Percentiles rank a stretch among this genome's conserved stretches.
These are phyloP conservation scores for Allolobophora icterica DNA, from an alignment of 2,888 invertebrate genomes.

Conservation along the genomic window DNA sequence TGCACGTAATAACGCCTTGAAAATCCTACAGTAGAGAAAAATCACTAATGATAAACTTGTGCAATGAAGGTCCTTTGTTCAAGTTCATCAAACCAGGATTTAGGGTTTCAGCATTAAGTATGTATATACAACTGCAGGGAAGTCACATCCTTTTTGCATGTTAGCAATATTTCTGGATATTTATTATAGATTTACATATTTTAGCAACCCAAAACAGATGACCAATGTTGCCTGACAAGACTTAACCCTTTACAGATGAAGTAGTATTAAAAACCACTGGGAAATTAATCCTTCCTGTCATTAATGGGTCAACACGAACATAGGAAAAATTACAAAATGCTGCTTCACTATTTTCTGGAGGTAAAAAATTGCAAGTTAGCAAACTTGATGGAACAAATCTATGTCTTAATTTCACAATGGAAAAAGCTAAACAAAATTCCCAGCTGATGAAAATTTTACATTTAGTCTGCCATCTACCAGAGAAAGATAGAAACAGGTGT, in stretches of 20 bases:
- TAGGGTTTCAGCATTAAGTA: too few species aligned
- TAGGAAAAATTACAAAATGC: background rate
- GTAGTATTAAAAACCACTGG: too few species aligned
- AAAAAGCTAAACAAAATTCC: background rate
- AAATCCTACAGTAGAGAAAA: constrained; percentile 17
- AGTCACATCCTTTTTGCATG: background rate
- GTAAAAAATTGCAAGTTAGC: background rate
- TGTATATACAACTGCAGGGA: background rate
- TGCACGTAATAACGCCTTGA: constrained; percentile 28
- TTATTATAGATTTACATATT: background rate
- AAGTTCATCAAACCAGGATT: too few species aligned
- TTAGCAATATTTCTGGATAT: background rate
- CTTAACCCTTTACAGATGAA: too few species aligned
- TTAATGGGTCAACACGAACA: background rate
- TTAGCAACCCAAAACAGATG: background rate
- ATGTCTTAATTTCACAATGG: background rate
- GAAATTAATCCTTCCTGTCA: too few species aligned
- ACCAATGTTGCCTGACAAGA: too few species aligned
- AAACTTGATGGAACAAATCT: background rate
- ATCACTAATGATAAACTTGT: background rate
- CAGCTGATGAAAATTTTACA: background rate
- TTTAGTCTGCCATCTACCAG: background rate
- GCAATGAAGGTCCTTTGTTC: too few species aligned
- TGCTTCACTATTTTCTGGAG: background rate
- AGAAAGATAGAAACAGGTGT: background rate